Evolutionary conservation across 2,113 vertebrate species (phyloP), one percentile per base, ranked within the genome.

Genomic region (Coptodon rendalli): DNA sequence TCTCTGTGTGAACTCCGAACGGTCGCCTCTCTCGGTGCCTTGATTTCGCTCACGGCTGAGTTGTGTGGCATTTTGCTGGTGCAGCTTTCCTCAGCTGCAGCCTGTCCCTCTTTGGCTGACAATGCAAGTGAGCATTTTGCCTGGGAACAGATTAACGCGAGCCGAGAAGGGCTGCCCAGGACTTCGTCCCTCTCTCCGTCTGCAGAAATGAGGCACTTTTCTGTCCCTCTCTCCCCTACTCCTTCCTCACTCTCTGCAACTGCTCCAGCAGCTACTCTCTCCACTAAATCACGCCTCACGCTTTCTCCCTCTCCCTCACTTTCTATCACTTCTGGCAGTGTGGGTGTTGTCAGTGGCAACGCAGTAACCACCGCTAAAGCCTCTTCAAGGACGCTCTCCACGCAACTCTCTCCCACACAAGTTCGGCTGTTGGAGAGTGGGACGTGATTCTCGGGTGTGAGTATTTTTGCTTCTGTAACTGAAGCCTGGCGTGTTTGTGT

Each of bases 331-430:
- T 95, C 96, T 96, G 94, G 94, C 91, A 95, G 91, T 71, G 95
- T 95, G 95, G 96, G 95, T 95, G 95, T 97, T 94, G 95, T 95
- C 94, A 95, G 91, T 95, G 94, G 96, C 93, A 96, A 96, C 95
- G 90, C 91, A 88, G 92, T 81, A 86, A 90, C 91, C 87, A 87
- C 89, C 76, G 86, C 88, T 92, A 87, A 94, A 95, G 92, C 89
- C 91, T 94, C 85, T 95, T 93, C 92, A 93, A 95, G 93, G 90
- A 94, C 93, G 88, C 89, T 92, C 81, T 94, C 90, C 78, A 90
- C 89, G 27, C 89, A 90, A 66, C 88, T 87, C 87, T 94, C 91
- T 96, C 94, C 96, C 92, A 93, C 93, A 94, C 92, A 82, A 88
- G 81, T 89, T 79, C 9, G 90, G 84, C 86, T 94, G 52, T 68